These are phyloP conservation scores for Pterocles burchelli DNA, from an alignment of 2,113 vertebrate species.

Conservation along the genomic window DNA sequence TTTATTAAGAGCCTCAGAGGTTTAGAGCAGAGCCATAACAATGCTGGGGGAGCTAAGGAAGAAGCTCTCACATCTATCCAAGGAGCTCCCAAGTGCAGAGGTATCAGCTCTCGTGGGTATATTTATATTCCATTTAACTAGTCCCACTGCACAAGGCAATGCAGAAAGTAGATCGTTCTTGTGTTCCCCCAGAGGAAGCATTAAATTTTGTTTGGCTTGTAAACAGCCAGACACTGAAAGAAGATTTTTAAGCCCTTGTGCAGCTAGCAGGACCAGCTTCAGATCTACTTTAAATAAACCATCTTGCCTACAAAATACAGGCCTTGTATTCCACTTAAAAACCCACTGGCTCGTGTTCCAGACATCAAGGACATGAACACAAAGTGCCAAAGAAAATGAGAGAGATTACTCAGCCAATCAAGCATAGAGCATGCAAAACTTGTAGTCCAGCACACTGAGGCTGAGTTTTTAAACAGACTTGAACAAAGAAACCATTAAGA, in stretches of 20 bases:
- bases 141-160: neutral
- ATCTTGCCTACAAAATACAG: neutral
- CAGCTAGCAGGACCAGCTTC: neutral
- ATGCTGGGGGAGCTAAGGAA: neutral
- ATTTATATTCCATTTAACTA: neutral
- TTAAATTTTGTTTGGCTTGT: neutral
- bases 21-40: neutral
- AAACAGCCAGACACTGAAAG: neutral
- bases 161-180: neutral
- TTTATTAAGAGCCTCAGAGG: neutral
- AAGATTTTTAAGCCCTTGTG: neutral
- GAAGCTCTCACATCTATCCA: neutral
- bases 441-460: neutral
- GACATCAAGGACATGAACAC: neutral
- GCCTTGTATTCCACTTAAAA: neutral
- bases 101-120: neutral
- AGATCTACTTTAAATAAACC: neutral
- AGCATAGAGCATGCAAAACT: neutral
- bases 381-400: constrained; percentile 13
- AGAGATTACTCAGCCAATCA: constrained; percentile 14
- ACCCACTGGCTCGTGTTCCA: neutral
- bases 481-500: constrained; percentile 31
- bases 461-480: neutral
- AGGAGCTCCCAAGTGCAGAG: neutral
- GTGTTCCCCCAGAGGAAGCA: neutral